Evolutionary conservation across 2,113 vertebrate species (phyloP), one percentile per base, ranked within the genome.

Genomic region (Rhea pennata): DNA sequence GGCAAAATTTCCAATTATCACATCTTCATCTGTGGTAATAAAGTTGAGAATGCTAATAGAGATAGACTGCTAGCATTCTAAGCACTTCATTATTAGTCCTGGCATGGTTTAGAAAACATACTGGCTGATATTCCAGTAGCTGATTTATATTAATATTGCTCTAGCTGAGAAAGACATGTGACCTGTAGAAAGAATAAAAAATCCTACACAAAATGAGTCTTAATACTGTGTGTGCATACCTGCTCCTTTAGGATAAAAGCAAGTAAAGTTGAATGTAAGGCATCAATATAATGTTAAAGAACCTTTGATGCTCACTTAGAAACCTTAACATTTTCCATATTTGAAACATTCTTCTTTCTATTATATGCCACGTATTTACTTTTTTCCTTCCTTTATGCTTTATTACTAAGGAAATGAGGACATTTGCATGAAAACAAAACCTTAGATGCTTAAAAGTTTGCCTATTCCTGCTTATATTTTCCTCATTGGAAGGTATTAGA

Each of bases 381-480:
- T n/a, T 78, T 92, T 58, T 85, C 42, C 29, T 46, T 72, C 74
- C 73, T 66, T 79, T 23, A 40, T 53, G 59, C 40, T 83, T 87
- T 88, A 83, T 83, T 83, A 75, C 66, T 56, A 89, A 87, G 71
- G 44, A 91, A 95, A 92, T 93, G 19, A 93, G 48, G 56, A 56
- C 19, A 86, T 92, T 77, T 88, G 67, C 78, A 92, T 86, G 87
- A 83, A 95, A 96, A 83, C 50, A 90, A 92, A 59, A 85, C 59
- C 84, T 92, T 89, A 92, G 62, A 74, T 48, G 91, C 92, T 94
- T 80, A 83, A 50, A 96, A 92, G 42, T 92, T 94, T 87, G 64
- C 91, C 67, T 83, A 93, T 58, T 92, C 24, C 59, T 95, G 67
- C 84, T 89, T 87, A 39, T 56, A 59, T 83, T 95, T 93, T 88